Conservation (phyloP, 2,113 vertebrate species). For the Baryphthengus martii region DNA sequence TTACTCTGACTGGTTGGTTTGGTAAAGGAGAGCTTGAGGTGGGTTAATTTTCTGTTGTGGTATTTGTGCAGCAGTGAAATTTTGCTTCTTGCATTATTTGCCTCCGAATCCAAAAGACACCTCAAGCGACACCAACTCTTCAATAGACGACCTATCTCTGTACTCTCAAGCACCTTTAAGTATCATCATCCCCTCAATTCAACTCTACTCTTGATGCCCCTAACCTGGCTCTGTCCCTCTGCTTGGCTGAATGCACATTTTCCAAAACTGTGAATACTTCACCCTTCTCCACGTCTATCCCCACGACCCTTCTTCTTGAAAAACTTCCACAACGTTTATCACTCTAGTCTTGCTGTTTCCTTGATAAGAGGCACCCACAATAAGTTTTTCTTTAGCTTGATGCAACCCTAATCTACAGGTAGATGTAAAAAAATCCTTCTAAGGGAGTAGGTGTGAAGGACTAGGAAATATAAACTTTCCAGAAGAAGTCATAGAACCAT, state of each 20-base stretch:
- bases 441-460: not conserved
- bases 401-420: not conserved
- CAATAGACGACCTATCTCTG: not conserved
- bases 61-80: not conserved
- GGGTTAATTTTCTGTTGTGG: not conserved
- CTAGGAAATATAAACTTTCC: not conserved
- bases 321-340: not conserved
- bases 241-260: not conserved
- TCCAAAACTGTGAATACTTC: not conserved
- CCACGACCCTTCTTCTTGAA: not conserved
- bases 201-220: not conserved
- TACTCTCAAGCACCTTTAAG: not conserved
- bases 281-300: not conserved
- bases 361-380: not conserved
- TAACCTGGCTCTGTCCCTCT: not conserved
- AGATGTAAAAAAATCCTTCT: not conserved
- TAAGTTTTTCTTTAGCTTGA: not conserved
- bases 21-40: not conserved
- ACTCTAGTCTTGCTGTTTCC: not conserved
- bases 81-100: not conserved
- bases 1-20: not conserved
- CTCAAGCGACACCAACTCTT: not conserved
- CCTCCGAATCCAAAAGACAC: not conserved
- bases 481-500: not conserved
- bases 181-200: not conserved